Conservation (phyloP, 1,140 invertebrate species). For the Psix sp. region DNA sequence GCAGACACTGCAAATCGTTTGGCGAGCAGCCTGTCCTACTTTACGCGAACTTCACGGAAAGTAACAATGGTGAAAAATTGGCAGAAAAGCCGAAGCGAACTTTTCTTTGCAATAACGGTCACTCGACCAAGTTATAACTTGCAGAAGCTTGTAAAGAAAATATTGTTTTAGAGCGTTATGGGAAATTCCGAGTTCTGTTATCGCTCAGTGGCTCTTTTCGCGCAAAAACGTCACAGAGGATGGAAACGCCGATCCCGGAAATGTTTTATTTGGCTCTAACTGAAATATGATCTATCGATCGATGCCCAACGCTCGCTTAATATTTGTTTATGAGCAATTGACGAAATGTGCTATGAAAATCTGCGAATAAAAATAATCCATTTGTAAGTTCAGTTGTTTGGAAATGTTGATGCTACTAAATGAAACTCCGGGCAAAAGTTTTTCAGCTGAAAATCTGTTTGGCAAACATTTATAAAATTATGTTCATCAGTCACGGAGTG, state of each 20-base stretch:
- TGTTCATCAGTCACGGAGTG: slow-evolving; percentile 21
- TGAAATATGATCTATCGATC: slow-evolving; percentile 11
- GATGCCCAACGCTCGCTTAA: no score
- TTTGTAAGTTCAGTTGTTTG: no score
- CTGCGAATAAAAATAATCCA: no score
- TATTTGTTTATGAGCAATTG: no score
- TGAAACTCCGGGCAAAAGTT: background rate
- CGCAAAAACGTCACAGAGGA: slow-evolving; percentile 18
- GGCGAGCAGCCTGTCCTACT: slow-evolving; percentile 7
- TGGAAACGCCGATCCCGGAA: slow-evolving; percentile 6
- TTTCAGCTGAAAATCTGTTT: slow-evolving; percentile 13
- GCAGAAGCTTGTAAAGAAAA: slow-evolving; percentile 48
- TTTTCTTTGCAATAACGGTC: slow-evolving; percentile 52
- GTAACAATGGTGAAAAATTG: slow-evolving; percentile 50
- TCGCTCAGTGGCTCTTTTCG: slow-evolving; percentile 35
- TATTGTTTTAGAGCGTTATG: slow-evolving; percentile 54
- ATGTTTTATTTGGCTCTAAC: slow-evolving; percentile 8
- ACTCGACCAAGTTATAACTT: slow-evolving; percentile 48
- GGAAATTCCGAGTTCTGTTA: slow-evolving; percentile 41
- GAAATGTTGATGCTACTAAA: no score
- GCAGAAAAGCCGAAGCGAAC: slow-evolving; percentile 33
- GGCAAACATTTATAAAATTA: slow-evolving; percentile 28
- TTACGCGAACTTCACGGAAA: slow-evolving; percentile 30
- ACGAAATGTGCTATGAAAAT: no score
- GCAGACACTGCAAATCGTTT: slow-evolving; percentile 47